phyloP scores from a whole-genome alignment of 2,797 vertebrate genomes.

The Fistularia tabacaria region DNA sequence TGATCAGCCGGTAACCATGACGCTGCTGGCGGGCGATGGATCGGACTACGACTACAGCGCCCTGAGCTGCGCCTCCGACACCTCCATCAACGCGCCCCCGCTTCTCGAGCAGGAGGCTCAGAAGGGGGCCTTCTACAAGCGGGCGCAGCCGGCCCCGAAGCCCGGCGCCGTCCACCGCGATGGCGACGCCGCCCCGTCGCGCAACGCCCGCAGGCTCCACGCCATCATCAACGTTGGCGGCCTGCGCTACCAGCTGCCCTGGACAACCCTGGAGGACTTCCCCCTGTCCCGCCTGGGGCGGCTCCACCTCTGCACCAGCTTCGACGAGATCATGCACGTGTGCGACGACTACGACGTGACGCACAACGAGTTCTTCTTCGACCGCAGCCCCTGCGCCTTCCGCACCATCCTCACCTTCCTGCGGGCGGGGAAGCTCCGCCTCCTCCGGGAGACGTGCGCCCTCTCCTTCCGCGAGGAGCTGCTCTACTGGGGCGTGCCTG shows the following conservation, averaged over 20 bases:
- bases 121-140: conserved; percentile 92
- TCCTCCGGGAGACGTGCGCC: conserved; percentile 90
- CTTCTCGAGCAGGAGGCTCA: conserved; percentile 80
- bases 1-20: conserved; percentile 81
- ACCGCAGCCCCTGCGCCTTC: conserved; percentile 94
- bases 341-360: conserved; percentile 95
- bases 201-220: conserved; percentile 79
- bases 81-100: conserved; percentile 82
- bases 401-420: conserved; percentile 94
- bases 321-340: conserved; percentile 92
- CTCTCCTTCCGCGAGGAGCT: conserved; percentile 96
- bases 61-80: conserved; percentile 90
- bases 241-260: conserved; percentile 91
- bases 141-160: conserved; percentile 80
- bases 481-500: conserved; percentile 97
- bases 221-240: conserved; percentile 97
- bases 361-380: conserved; percentile 96
- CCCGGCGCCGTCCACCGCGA: conserved; percentile 30
- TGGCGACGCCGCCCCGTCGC: conserved; percentile 37
- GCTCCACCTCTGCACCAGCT: conserved; percentile 90
- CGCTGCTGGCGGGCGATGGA: conserved; percentile 92
- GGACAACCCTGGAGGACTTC: conserved; percentile 96
- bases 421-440: conserved; percentile 89
- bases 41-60: conserved; percentile 97
- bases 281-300: conserved; percentile 91